Base-by-base conservation (phyloP, 2,888 invertebrate genomes). In the Synergus gifuensis region DNA sequence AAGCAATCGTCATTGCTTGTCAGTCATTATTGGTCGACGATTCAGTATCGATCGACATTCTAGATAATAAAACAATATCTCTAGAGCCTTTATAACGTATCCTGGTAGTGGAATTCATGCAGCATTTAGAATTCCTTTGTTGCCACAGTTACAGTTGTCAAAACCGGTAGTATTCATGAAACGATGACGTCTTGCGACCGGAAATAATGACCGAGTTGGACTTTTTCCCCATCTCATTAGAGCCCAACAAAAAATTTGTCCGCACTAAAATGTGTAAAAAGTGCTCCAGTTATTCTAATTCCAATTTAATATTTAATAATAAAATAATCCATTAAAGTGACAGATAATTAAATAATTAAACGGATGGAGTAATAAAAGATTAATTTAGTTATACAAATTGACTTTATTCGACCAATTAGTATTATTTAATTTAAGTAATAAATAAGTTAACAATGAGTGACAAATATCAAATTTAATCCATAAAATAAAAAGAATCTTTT, bases 31-130 rank as follows among this genome's bases (percentile, higher is more conserved):
- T 36, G 73, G 73, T 54, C 36, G 54, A 36, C 49, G 54, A 54
- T 73, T 18, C 73, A 73, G 49, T 73, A 87, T 87, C 81, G 86
- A 87, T 87, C 82, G 83, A 79, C 83, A 83, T 82, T 85, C 81
- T 79, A 77, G 78, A 83, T 85, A 87, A 87, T 87, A 87, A 86
- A 83, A 80, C 67, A 84, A 85, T 87, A 83, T 85, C 79, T 78
- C 81, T 79, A 69, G 77, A 69, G 81, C 63, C 16, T 36, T 69
- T 66, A 42, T 54, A 40, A 16, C 44, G n/a, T 78, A 77, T 82
- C 69, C 54, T 78, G 69, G 22, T 54, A 46, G 22, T 76, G 66
- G 28, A 22, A 60, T 60, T 12, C 5, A 22, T 22, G 60, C 22
- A 4, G 22, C 7, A 46, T 54, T 73, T 54, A 49, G 54, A n/a